Percentiles rank a stretch among this genome's conserved stretches.
Conservation (phyloP, 2,797 vertebrate genomes). For the Scyliorhinus canicula region DNA sequence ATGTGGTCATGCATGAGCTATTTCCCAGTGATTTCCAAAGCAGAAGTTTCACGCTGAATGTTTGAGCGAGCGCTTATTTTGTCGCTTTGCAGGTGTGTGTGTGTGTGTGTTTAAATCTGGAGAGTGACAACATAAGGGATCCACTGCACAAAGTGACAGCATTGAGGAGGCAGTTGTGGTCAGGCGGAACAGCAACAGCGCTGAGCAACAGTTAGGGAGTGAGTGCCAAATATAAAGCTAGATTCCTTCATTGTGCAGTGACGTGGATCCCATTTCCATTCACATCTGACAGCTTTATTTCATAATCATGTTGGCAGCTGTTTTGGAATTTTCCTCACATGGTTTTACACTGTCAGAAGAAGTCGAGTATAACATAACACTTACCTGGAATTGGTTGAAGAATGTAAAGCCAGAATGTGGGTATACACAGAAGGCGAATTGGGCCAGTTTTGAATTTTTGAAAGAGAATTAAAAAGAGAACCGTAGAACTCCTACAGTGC, state of each 20-base stretch:
- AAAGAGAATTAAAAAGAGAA: conserved; percentile 6
- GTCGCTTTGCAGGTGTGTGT: background rate
- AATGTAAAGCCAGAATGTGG: background rate
- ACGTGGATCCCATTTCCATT: background rate
- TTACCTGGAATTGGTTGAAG: background rate
- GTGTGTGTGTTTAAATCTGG: background rate
- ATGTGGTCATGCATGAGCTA: background rate
- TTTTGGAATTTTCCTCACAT: background rate
- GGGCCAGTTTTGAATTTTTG: background rate
- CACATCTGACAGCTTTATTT: background rate
- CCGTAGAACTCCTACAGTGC: no score
- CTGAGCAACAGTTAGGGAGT: background rate
- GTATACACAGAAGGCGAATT: background rate
- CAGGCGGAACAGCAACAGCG: background rate
- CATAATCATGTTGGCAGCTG: background rate
- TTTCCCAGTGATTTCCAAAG: background rate
- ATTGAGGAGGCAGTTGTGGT: background rate
- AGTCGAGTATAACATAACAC: background rate
- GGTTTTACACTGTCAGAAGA: background rate
- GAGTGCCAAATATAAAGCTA: background rate
- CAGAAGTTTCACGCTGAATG: background rate
- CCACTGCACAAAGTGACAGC: background rate
- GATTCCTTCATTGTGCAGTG: background rate
- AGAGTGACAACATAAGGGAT: background rate
- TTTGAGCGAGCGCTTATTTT: background rate